A percentile compares a stretch with the other conserved stretches of the same genome.
Conservation (phyloP, 92 coral and sea anemone genomes). For the Actinernus sp. region DNA sequence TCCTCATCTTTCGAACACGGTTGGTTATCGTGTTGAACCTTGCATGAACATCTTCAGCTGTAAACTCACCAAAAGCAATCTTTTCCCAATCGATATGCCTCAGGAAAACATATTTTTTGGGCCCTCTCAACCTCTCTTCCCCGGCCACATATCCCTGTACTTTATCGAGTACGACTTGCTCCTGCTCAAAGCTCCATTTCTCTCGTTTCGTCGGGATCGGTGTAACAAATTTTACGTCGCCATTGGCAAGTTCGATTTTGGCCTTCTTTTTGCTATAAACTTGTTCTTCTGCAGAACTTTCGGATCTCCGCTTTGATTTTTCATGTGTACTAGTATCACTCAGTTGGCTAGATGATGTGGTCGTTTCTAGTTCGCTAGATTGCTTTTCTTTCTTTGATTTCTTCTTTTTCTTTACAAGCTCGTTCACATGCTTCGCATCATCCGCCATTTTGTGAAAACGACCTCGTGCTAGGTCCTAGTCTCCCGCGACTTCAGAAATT, state of each 20-base stretch:
- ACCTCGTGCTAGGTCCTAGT: not conserved
- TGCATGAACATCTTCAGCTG: constrained; percentile 25
- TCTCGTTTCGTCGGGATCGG: not conserved
- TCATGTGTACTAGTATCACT: too few relatives aligned
- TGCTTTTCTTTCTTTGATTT: not conserved
- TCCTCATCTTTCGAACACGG: constrained; percentile 55
- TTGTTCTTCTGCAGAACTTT: constrained; percentile 5
- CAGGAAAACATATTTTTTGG: constrained; percentile 25
- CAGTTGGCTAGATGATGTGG: too few relatives aligned
- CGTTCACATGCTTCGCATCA: constrained; percentile 8
- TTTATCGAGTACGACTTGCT: constrained; percentile 24
- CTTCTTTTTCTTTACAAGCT: constrained; percentile 20
- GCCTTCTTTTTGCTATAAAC: not conserved
- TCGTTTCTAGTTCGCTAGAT: too few relatives aligned
- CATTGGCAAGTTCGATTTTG: constrained; percentile 12
- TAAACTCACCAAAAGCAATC: constrained; percentile 28
- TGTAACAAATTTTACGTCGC: not conserved
- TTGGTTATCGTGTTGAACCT: constrained; percentile 38
- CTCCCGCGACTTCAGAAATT: not conserved
- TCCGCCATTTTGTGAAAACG: constrained; percentile 36
- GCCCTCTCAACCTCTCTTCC: not conserved
- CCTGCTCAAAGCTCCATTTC: constrained; percentile 42
- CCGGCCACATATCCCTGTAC: constrained; percentile 31
- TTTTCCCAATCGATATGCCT: constrained; percentile 49
- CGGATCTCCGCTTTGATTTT: constrained; percentile 5